These are phyloP conservation scores for Clarias magur DNA, from an alignment of 2,113 vertebrate genomes.

Conservation along the genomic window DNA sequence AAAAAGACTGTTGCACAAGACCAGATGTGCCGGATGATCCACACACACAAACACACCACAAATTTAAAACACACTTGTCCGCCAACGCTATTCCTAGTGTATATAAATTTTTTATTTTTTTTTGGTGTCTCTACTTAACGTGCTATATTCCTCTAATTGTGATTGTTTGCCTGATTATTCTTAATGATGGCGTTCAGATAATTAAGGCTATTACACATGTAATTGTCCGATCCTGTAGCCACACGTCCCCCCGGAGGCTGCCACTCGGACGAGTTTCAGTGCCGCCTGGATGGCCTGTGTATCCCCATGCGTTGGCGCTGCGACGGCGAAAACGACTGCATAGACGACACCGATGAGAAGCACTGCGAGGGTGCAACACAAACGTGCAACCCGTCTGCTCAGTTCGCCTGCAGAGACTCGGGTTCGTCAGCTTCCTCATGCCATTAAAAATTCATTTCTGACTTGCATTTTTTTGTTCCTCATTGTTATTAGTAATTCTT, in stretches of 20 bases:
- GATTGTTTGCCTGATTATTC: not conserved
- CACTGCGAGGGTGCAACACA: slow-evolving; percentile 92
- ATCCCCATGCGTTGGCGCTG: slow-evolving; percentile 96
- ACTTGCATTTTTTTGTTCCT: not conserved
- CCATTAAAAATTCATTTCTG: not conserved
- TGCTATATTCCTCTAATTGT: not conserved
- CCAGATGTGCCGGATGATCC: not conserved
- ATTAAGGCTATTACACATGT: not conserved
- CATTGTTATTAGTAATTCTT: not conserved
- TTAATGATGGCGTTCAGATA: not conserved
- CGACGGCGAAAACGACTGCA: slow-evolving; percentile 92
- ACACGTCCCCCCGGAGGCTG: slow-evolving; percentile 92
- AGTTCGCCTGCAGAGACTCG: slow-evolving; percentile 94
- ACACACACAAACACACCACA: not conserved
- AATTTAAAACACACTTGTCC: not conserved
- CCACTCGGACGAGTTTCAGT: slow-evolving; percentile 93
- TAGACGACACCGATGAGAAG: slow-evolving; percentile 94
- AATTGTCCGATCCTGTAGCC: slow-evolving; percentile 67
- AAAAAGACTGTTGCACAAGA: not conserved
- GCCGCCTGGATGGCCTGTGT: slow-evolving; percentile 88
- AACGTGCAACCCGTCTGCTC: slow-evolving; percentile 88
- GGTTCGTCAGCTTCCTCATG: slow-evolving; percentile 68
- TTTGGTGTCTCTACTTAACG: not conserved
- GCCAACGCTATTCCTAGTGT: not conserved
- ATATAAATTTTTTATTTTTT: not conserved